Evolutionary conservation across 2,113 vertebrate species (phyloP).

Genomic region (Callionymus lyra): DNA sequence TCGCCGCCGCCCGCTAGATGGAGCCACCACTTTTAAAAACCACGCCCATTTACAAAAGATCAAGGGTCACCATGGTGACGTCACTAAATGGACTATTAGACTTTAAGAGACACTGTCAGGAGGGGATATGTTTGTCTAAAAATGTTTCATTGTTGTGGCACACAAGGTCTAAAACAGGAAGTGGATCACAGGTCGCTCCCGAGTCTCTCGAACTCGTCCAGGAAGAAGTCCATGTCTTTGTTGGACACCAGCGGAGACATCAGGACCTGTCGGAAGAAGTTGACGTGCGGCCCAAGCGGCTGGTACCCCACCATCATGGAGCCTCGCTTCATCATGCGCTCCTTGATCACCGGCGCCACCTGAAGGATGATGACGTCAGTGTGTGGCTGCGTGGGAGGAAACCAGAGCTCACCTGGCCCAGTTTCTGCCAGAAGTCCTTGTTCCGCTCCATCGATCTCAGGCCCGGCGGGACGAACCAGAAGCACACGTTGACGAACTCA

Average conservation of each 20-base stretch:
- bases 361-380: constrained; percentile 12
- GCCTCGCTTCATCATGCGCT: constrained; percentile 56
- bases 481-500: constrained; percentile 60
- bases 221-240: constrained; percentile 59
- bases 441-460: constrained; percentile 31
- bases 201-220: constrained; percentile 55
- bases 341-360: constrained; percentile 66
- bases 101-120: too few species aligned
- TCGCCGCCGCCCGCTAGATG: too few species aligned
- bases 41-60: too few species aligned
- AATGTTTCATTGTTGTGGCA: too few species aligned
- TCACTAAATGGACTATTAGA: too few species aligned
- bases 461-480: constrained; percentile 62
- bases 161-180: too few species aligned
- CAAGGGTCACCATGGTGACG: too few species aligned
- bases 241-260: constrained; percentile 57
- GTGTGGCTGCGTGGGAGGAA: too few species aligned
- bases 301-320: constrained; percentile 56
- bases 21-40: too few species aligned
- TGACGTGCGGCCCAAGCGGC: constrained; percentile 48
- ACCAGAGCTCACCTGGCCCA: constrained; percentile 46
- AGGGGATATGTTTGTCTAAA: too few species aligned
- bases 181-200: constrained; percentile 40
- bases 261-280: constrained; percentile 66
- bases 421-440: constrained; percentile 20